These are phyloP conservation scores for Scaptomyza parva DNA, from an alignment of 2,888 invertebrate genomes.

Conservation along the genomic window DNA sequence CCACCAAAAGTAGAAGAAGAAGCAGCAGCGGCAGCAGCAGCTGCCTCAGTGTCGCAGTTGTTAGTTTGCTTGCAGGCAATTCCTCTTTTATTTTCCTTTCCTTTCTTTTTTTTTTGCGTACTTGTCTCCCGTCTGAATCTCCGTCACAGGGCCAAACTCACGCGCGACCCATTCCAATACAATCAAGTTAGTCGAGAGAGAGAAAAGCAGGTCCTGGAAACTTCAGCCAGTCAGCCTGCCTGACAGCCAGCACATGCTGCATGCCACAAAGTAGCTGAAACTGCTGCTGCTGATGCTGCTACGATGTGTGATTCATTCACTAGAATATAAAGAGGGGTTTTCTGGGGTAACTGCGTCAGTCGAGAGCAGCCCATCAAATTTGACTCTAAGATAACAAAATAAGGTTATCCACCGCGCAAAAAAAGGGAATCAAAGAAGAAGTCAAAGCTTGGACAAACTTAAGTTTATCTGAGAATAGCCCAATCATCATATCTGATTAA, in stretches of 20 bases:
- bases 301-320: conserved; percentile 60
- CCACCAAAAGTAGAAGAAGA: conserved; percentile 60
- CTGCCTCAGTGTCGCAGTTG: conserved; percentile 36
- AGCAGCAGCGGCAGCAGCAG: conserved; percentile 27
- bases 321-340: conserved; percentile 4
- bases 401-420: conserved; percentile 21
- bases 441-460: conserved; percentile 26
- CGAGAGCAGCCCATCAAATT: conserved; percentile 7
- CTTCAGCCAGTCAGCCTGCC: not conserved
- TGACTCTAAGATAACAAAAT: conserved; percentile 40
- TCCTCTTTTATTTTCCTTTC: too few relatives aligned
- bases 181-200: conserved; percentile 16
- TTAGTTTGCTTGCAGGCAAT: conserved; percentile 76
- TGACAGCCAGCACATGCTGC: conserved; percentile 33
- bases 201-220: conserved; percentile 3
- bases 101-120: conserved; percentile 54
- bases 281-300: conserved; percentile 19
- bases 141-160: conserved; percentile 53
- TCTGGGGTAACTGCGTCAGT: conserved; percentile 20
- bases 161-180: conserved; percentile 64
- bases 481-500: conserved; percentile 34
- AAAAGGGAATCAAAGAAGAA: conserved; percentile 13
- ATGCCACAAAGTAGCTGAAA: conserved; percentile 26
- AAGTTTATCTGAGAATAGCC: conserved; percentile 7
- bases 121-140: conserved; percentile 70